These are phyloP conservation scores for Lucinisca nassula DNA, from an alignment of 2,888 invertebrate genomes.

Conservation along the genomic window DNA sequence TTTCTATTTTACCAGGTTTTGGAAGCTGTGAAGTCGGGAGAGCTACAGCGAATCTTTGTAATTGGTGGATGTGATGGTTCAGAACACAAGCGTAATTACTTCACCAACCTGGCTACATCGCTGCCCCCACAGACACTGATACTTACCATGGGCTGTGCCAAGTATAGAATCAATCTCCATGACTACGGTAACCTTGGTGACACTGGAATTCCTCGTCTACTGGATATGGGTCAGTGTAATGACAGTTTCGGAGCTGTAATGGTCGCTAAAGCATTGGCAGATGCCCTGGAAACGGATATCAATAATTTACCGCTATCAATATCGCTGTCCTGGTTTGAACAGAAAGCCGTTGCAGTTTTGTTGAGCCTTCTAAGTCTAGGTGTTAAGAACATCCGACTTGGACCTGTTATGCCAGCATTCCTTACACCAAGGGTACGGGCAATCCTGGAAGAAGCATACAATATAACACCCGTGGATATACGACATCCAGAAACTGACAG, in stretches of 20 bases:
- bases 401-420: constrained; percentile 80
- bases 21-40: constrained; percentile 71
- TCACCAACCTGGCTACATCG: constrained; percentile 72
- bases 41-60: constrained; percentile 75
- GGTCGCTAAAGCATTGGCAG: constrained; percentile 76
- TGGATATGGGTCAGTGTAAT: constrained; percentile 80
- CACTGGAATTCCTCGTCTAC: constrained; percentile 79
- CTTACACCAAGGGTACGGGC: constrained; percentile 74
- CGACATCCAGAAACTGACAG: constrained; percentile 73
- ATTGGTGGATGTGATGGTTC: constrained; percentile 82
- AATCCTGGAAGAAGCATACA: constrained; percentile 72
- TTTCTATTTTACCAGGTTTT: constrained; percentile 70
- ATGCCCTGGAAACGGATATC: constrained; percentile 77
- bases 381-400: constrained; percentile 76
- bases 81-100: constrained; percentile 79
- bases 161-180: constrained; percentile 75
- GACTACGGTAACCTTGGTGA: constrained; percentile 75
- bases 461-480: constrained; percentile 71
- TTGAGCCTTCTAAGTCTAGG: constrained; percentile 77
- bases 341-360: constrained; percentile 80
- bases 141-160: constrained; percentile 82
- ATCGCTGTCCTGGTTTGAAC: constrained; percentile 79
- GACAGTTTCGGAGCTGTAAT: constrained; percentile 78
- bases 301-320: constrained; percentile 78
- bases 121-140: constrained; percentile 77